Conservation (phyloP, 2,888 invertebrate species). For the Laothoe populi region DNA sequence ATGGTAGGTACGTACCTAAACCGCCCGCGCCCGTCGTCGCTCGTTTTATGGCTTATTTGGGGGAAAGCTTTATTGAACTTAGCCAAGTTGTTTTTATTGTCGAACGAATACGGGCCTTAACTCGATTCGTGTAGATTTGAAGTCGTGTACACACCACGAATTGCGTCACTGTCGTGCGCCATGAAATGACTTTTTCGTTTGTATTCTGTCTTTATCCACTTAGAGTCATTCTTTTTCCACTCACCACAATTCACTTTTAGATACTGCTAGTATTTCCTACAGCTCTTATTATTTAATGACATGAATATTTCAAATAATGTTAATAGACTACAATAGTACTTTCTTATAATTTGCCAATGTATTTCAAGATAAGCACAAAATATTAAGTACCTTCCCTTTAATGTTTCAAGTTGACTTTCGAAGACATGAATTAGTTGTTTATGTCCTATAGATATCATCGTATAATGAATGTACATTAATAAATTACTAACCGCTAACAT, state of each 20-base stretch:
- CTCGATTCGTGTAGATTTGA: slow-evolving; percentile 48
- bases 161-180: slow-evolving; percentile 76
- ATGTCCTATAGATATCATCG: background rate
- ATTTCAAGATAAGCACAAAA: too few species aligned
- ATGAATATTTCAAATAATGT: slow-evolving; percentile 56
- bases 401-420: background rate
- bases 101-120: slow-evolving; percentile 65
- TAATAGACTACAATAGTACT: slow-evolving; percentile 18
- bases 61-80: slow-evolving; percentile 84
- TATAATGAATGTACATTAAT: slow-evolving; percentile 14
- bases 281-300: slow-evolving; percentile 66
- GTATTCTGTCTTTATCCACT: slow-evolving; percentile 84
- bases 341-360: background rate
- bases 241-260: slow-evolving; percentile 83
- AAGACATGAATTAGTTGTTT: background rate
- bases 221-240: slow-evolving; percentile 81
- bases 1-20: slow-evolving; percentile 64
- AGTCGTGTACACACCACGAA: slow-evolving; percentile 46
- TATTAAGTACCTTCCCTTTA: background rate
- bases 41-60: slow-evolving; percentile 84
- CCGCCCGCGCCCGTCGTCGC: slow-evolving; percentile 77
- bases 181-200: slow-evolving; percentile 84
- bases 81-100: slow-evolving; percentile 69
- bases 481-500: slow-evolving; percentile 15
- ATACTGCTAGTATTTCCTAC: slow-evolving; percentile 68